A percentile compares a stretch with the other conserved stretches of the same genome.
Evolutionary conservation across 2,113 vertebrate genomes (phyloP).

Genomic region (Pteronura brasiliensis): DNA sequence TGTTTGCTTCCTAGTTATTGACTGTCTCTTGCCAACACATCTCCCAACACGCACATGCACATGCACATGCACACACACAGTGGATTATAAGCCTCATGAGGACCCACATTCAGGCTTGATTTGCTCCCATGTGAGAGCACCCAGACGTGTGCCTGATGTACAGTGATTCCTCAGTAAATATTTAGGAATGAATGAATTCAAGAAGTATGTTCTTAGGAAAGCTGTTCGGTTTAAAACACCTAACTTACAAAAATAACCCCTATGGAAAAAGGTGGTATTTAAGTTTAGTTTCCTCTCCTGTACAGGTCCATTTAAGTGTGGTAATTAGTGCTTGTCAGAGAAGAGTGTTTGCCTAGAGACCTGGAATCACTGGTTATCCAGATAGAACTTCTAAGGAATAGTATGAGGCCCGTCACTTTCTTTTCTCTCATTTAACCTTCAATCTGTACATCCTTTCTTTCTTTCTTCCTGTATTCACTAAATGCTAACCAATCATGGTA

Average conservation of each 20-base stretch:
- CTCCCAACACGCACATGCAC: neutral
- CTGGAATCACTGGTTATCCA: neutral
- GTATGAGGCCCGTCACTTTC: neutral
- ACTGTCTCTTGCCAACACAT: neutral
- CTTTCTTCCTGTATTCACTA: neutral
- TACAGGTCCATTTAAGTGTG: neutral
- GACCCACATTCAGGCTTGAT: neutral
- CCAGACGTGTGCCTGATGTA: neutral
- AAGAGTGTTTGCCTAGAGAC: neutral
- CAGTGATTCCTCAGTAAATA: neutral
- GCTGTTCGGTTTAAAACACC: neutral
- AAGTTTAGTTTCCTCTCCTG: neutral
- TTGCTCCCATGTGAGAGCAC: neutral
- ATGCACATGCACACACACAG: neutral
- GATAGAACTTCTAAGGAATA: neutral
- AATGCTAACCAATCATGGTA: neutral
- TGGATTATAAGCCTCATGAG: neutral
- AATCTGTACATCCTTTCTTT: neutral
- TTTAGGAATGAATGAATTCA: neutral
- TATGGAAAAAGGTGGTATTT: neutral
- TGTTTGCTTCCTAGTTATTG: neutral
- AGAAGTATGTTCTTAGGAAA: neutral
- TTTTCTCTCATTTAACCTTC: neutral
- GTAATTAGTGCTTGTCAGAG: neutral
- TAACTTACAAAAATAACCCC: neutral